Evolutionary conservation across 2,797 vertebrate species (phyloP).

Genomic region (Sebastes minor): DNA sequence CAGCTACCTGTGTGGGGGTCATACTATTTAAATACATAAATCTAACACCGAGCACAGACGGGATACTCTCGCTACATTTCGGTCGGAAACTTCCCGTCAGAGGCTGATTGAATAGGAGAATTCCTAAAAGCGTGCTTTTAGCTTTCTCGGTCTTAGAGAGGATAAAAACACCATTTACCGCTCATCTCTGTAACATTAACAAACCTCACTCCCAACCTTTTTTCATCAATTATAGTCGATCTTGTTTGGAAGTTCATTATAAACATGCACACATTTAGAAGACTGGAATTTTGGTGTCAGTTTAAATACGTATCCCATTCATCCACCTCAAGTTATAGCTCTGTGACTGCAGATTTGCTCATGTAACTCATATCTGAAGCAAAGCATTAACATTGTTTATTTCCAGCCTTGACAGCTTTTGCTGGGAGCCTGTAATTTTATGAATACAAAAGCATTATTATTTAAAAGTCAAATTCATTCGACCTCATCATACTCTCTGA

Average conservation of each 20-base stretch:
- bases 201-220: constrained; percentile 20
- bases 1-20: neutral
- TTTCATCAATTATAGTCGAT: constrained; percentile 20
- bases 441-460: neutral
- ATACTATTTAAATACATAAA: constrained; percentile 32
- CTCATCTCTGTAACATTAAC: constrained; percentile 38
- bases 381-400: neutral
- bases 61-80: constrained; percentile 1
- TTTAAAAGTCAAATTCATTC: neutral
- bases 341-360: neutral
- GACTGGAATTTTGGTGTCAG: neutral
- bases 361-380: constrained; percentile 7
- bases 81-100: constrained; percentile 12
- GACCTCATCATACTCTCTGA: neutral
- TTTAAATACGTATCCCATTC: constrained; percentile 22
- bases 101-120: constrained; percentile 24
- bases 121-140: constrained; percentile 1
- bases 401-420: neutral
- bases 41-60: neutral
- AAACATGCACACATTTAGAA: constrained; percentile 26
- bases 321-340: constrained; percentile 5
- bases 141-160: constrained; percentile 4
- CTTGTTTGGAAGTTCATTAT: constrained; percentile 35
- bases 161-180: constrained; percentile 15
- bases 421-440: neutral